These are phyloP conservation scores for Oligia fasciuncula DNA, from an alignment of 2,888 invertebrate species.

Conservation along the genomic window DNA sequence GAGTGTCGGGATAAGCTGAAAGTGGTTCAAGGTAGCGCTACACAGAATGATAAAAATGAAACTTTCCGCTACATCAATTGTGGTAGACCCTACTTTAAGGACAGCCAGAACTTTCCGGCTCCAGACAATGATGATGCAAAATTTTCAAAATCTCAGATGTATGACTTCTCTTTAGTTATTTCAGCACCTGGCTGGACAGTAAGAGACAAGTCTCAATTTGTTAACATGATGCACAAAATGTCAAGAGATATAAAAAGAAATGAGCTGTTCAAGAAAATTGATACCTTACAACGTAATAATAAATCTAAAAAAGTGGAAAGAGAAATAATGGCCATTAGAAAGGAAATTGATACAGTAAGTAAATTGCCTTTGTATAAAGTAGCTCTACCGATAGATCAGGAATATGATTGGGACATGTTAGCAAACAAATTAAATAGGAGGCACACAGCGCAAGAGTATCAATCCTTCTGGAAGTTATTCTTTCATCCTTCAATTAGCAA, in stretches of 20 bases:
- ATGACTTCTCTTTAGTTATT: constrained; percentile 85
- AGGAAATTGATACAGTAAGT: constrained; percentile 69
- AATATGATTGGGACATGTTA: constrained; percentile 91
- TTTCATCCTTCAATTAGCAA: constrained; percentile 92
- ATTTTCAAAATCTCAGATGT: constrained; percentile 79
- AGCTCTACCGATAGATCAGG: constrained; percentile 78
- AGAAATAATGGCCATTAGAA: constrained; percentile 67
- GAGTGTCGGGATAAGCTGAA: constrained; percentile 79
- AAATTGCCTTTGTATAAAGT: constrained; percentile 74
- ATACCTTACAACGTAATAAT: constrained; percentile 66
- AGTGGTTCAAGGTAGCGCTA: constrained; percentile 61
- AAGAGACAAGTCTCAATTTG: constrained; percentile 89
- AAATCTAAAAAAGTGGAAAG: constrained; percentile 39
- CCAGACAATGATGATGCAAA: constrained; percentile 91
- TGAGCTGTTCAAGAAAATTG: constrained; percentile 71
- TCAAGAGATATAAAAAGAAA: constrained; percentile 72
- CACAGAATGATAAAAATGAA: constrained; percentile 60
- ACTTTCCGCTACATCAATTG: constrained; percentile 79
- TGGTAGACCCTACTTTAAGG: constrained; percentile 93
- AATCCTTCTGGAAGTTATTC: constrained; percentile 93
- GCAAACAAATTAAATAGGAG: constrained; percentile 85
- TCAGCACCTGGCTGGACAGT: constrained; percentile 89
- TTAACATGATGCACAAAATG: constrained; percentile 85
- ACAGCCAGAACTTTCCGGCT: constrained; percentile 86
- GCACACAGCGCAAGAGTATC: constrained; percentile 92